A percentile compares a stretch with the other conserved stretches of the same genome.
Evolutionary conservation across 2,888 invertebrate genomes (phyloP).

Genomic region (Prostheceraeus crozeri): DNA sequence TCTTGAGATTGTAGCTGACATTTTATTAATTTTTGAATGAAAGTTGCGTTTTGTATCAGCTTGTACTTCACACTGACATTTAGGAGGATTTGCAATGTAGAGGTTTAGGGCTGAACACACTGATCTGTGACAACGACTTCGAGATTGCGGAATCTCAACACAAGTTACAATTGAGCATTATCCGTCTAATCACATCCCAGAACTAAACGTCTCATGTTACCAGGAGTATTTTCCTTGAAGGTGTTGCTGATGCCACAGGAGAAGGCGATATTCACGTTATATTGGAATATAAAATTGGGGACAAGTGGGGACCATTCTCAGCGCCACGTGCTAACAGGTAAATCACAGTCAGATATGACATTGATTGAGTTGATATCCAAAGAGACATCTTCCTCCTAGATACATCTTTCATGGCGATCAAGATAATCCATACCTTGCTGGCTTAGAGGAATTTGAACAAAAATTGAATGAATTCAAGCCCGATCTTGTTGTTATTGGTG

Average conservation of each 20-base stretch:
- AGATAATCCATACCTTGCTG: slow-evolving; percentile 69
- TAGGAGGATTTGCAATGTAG: too few species aligned
- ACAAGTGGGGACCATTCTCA: slow-evolving; percentile 68
- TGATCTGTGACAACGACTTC: too few species aligned
- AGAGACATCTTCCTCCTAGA: slow-evolving; percentile 50
- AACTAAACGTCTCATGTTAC: too few species aligned
- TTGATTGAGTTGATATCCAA: slow-evolving; percentile 4
- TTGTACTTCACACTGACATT: too few species aligned
- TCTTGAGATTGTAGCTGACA: too few species aligned
- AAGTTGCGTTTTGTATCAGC: too few species aligned
- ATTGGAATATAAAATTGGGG: slow-evolving; percentile 70
- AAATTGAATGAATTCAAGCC: slow-evolving; percentile 64
- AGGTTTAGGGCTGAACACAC: too few species aligned
- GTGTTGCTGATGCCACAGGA: slow-evolving; percentile 64
- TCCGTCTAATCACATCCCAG: too few species aligned
- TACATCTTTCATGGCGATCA: slow-evolving; percentile 75
- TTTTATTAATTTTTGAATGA: too few species aligned
- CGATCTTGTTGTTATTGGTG: slow-evolving; percentile 70
- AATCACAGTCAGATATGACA: slow-evolving; percentile 29
- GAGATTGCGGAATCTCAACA: too few species aligned
- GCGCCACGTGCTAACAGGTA: slow-evolving; percentile 69
- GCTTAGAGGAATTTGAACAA: slow-evolving; percentile 66
- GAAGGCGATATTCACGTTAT: slow-evolving; percentile 74
- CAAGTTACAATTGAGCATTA: too few species aligned
- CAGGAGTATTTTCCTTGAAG: slow-evolving; percentile 45